Base-by-base conservation (phyloP, 2,888 invertebrate genomes). In the Nemotelus nigrinus region DNA sequence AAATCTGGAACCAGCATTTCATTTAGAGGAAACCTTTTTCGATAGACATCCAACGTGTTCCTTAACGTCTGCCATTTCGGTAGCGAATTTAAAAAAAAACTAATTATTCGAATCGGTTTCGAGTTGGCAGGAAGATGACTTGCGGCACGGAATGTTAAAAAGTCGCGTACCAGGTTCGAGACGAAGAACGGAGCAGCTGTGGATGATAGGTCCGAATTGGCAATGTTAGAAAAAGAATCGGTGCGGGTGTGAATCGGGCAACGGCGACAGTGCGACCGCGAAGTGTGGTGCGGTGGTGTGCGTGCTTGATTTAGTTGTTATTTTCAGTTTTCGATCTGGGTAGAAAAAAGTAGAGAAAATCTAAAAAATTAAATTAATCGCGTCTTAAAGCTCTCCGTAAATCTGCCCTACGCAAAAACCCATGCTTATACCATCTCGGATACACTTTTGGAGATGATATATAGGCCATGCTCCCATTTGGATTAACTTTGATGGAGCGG, bases 281-380 rank as follows among this genome's bases (percentile, higher is more conserved):
- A 72, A 72, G 72, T 72, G 72, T 60, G 47, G 58, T 72, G 72
- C 60, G 58, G 6, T 72, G 60, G 72, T 72, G 72, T 72, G 72
- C 72, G 72, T 72, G 72, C 68, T 48, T 68, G 72, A 72, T 45
- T 45, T 72, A 58, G 58, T 57, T 72, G 72, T 72, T 60, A 72
- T 45, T 68, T 68, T 50, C 68, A 25, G 68, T 25, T 25, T 25
- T 25, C 25, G 25, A 25, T 25, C 25, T 25, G 25, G 25, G 25
- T 25, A 25, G 25, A 25, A 25, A 25, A 25, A 25, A 25, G 25
- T 25, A 43, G 25, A 63, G 5, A 5, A 25, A 8, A 50, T 7
- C 6, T 1, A 50, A 50, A 8, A 8, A 50, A 63, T 2, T 43
- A 65, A 47, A 65, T 45, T 44, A 8, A 65, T 65, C 10, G 47